Conservation (phyloP, 2,113 vertebrate genomes). For the Gymnobelideus leadbeateri region DNA sequence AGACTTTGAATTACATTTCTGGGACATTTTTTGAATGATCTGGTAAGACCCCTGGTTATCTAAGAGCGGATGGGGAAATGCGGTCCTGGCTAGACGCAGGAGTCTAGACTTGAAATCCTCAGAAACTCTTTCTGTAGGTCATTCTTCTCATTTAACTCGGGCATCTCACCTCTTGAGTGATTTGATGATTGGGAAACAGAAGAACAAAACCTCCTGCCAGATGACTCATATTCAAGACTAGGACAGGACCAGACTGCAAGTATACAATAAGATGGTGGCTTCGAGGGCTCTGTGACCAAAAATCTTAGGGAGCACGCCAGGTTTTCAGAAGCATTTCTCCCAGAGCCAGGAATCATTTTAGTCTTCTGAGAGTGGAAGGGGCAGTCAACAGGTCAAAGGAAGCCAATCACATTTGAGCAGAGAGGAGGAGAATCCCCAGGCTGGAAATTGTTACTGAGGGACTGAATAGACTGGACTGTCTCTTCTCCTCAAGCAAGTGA, state of each 20-base stretch:
- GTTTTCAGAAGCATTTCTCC: background rate
- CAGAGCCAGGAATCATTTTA: background rate
- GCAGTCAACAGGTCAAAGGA: background rate
- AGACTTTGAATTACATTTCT: background rate
- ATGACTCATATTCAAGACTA: background rate
- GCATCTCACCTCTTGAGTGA: background rate
- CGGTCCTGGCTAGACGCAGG: background rate
- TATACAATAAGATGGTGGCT: background rate
- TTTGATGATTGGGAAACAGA: background rate
- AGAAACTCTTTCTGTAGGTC: background rate
- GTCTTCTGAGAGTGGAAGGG: background rate
- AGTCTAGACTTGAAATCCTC: background rate
- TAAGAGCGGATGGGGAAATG: background rate
- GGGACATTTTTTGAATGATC: conserved; percentile 18
- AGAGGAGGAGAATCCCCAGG: background rate
- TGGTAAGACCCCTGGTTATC: background rate
- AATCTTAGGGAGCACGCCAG: background rate
- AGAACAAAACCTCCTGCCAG: background rate
- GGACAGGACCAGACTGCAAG: background rate
- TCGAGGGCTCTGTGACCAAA: too few relatives aligned
- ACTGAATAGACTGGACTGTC: background rate
- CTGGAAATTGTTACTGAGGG: background rate
- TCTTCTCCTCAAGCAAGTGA: background rate
- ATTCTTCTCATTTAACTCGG: background rate
- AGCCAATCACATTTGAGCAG: background rate